Percentiles rank a stretch among this genome's conserved stretches.
These are phyloP conservation scores for Napeogenes sylphis DNA, from an alignment of 2,888 invertebrate genomes.

Conservation along the genomic window DNA sequence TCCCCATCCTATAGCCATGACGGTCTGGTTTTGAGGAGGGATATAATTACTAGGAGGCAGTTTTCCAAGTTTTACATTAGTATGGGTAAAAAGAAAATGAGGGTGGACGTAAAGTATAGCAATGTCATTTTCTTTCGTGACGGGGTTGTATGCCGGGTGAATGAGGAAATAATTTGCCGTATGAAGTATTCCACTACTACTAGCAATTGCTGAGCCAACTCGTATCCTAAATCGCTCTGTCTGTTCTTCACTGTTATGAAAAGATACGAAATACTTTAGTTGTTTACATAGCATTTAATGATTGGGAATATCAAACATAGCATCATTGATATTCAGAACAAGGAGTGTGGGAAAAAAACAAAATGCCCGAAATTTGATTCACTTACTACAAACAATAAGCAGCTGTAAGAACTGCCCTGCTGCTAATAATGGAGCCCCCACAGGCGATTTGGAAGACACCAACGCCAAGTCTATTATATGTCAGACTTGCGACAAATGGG, in stretches of 20 bases:
- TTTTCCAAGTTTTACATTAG: slow-evolving; percentile 34
- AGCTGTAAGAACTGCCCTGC: slow-evolving; percentile 29
- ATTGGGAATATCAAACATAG: too few relatives aligned
- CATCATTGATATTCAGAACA: too few relatives aligned
- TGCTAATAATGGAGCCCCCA: slow-evolving; percentile 31
- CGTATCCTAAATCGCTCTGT: slow-evolving; percentile 41
- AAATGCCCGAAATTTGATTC: background rate
- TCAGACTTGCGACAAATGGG: slow-evolving; percentile 39
- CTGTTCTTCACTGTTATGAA: background rate
- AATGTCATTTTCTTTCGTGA: slow-evolving; percentile 46
- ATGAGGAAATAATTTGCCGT: slow-evolving; percentile 30
- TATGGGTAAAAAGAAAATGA: slow-evolving; percentile 35
- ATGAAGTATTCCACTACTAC: slow-evolving; percentile 43
- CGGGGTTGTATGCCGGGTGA: slow-evolving; percentile 47
- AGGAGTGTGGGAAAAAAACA: background rate
- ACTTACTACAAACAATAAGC: slow-evolving; percentile 34
- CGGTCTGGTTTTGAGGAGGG: slow-evolving; percentile 43
- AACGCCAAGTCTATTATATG: slow-evolving; percentile 32
- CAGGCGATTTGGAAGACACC: slow-evolving; percentile 27
- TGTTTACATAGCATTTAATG: too few relatives aligned
- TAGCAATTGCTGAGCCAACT: slow-evolving; percentile 44
- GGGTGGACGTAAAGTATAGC: slow-evolving; percentile 43
- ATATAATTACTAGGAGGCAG: slow-evolving; percentile 46
- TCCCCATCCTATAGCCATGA: slow-evolving; percentile 65
- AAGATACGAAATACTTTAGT: background rate